These are phyloP conservation scores for Corythucha ciliata DNA, from an alignment of 2,888 invertebrate genomes.

Conservation along the genomic window DNA sequence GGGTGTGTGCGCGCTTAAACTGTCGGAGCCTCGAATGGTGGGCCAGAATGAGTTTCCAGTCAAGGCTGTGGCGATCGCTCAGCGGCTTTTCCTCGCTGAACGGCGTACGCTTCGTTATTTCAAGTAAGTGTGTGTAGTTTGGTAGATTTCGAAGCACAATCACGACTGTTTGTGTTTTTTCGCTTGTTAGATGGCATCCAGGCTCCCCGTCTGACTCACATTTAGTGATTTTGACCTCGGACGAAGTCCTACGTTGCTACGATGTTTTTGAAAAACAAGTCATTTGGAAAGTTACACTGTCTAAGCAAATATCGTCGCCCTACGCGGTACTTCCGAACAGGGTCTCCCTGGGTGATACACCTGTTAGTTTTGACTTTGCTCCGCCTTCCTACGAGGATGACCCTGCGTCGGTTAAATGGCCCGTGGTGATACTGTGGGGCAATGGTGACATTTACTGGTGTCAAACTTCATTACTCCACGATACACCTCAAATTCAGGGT, in stretches of 20 bases:
- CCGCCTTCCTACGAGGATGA: constrained; percentile 17
- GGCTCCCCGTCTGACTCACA: constrained; percentile 66
- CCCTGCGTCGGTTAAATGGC: constrained; percentile 51
- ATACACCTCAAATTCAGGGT: constrained; percentile 44
- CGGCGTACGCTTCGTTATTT: constrained; percentile 56
- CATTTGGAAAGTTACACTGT: constrained; percentile 23
- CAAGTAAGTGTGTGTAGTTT: constrained; percentile 38
- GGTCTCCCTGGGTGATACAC: constrained; percentile 67
- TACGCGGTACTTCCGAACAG: constrained; percentile 46
- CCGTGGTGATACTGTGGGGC: constrained; percentile 68
- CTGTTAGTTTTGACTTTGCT: constrained; percentile 78
- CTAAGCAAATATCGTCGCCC: constrained; percentile 29
- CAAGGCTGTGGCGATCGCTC: constrained; percentile 50
- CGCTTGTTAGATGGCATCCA: constrained; percentile 65
- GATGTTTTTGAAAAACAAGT: constrained; percentile 39
- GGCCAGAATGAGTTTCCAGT: constrained; percentile 58
- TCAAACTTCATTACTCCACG: constrained; percentile 29
- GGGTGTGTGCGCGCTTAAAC: constrained; percentile 59
- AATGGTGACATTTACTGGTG: constrained; percentile 68
- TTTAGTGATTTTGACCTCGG: constrained; percentile 69
- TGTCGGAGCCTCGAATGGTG: too few species aligned
- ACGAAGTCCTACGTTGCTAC: constrained; percentile 73
- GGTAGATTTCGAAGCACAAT: neutral
- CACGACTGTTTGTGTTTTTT: too few species aligned
- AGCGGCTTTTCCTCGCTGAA: constrained; percentile 24